phyloP scores from a whole-genome alignment of 1,140 invertebrate genomes.

The Hesperophylax magnus region DNA sequence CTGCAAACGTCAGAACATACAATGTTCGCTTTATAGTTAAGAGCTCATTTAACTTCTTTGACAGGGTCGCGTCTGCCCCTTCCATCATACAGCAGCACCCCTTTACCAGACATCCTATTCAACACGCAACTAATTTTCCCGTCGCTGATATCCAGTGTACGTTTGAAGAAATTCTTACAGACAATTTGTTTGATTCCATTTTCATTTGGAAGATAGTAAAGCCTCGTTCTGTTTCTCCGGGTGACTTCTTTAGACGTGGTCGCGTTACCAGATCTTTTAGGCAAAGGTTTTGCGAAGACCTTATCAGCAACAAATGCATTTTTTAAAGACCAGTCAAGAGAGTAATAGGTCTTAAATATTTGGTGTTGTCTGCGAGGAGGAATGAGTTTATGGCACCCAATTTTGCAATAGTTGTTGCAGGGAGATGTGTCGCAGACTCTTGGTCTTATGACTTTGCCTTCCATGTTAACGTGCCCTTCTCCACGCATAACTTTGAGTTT shows the following conservation, averaged over 20 bases:
- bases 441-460: background rate
- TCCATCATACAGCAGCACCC: too few species aligned
- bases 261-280: background rate
- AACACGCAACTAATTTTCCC: background rate
- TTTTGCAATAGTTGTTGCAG: slow-evolving; percentile 9
- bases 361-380: background rate
- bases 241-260: background rate
- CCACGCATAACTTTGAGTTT: slow-evolving; percentile 1
- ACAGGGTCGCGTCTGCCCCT: too few species aligned
- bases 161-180: slow-evolving; percentile 1
- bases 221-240: background rate
- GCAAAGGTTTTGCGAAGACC: background rate
- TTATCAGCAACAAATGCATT: slow-evolving; percentile 2
- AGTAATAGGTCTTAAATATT: slow-evolving; percentile 13
- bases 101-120: too few species aligned
- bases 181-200: slow-evolving; percentile 11
- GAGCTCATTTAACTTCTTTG: too few species aligned
- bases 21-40: too few species aligned
- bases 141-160: background rate
- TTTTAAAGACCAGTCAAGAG: slow-evolving; percentile 27
- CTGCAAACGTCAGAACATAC: too few species aligned
- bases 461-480: background rate
- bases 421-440: background rate
- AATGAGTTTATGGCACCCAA: background rate
- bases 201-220: background rate